phyloP scores from a whole-genome alignment of 2,797 vertebrate genomes.

The Eutrigla gurnardus region DNA sequence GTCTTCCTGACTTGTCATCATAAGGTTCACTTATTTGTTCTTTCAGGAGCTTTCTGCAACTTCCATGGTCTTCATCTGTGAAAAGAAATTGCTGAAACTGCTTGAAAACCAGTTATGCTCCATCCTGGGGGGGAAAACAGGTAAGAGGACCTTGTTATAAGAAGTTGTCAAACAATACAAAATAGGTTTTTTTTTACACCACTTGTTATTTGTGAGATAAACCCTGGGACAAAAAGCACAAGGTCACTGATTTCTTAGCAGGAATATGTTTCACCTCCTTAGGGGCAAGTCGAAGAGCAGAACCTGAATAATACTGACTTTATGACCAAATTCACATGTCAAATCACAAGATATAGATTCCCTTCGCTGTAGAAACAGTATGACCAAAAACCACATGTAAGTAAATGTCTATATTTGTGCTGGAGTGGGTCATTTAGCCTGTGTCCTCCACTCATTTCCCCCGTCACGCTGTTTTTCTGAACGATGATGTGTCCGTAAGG shows the following conservation, averaged over 20 bases:
- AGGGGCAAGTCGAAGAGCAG: background rate
- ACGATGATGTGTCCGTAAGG: slow-evolving; percentile 36
- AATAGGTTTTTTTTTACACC: background rate
- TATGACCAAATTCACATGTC: background rate
- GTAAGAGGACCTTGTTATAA: background rate
- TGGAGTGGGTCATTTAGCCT: slow-evolving; percentile 24
- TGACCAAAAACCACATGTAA: background rate
- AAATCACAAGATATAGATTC: slow-evolving; percentile 2
- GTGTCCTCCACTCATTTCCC: slow-evolving; percentile 18
- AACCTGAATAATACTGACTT: background rate
- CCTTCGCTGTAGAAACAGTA: background rate
- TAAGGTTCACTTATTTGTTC: background rate
- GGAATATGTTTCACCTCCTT: background rate
- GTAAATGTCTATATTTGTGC: background rate
- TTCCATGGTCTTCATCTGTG: background rate
- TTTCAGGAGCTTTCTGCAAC: background rate
- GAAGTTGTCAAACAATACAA: background rate
- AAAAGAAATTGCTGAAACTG: background rate
- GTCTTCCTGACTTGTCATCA: background rate
- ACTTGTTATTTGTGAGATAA: background rate
- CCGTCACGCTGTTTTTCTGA: slow-evolving; percentile 33
- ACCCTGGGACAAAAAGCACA: background rate
- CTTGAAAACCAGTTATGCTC: background rate
- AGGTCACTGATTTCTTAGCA: background rate
- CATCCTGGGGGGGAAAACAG: background rate